Conservation (phyloP, 2,797 vertebrate genomes). For the Coilia nasus region DNA sequence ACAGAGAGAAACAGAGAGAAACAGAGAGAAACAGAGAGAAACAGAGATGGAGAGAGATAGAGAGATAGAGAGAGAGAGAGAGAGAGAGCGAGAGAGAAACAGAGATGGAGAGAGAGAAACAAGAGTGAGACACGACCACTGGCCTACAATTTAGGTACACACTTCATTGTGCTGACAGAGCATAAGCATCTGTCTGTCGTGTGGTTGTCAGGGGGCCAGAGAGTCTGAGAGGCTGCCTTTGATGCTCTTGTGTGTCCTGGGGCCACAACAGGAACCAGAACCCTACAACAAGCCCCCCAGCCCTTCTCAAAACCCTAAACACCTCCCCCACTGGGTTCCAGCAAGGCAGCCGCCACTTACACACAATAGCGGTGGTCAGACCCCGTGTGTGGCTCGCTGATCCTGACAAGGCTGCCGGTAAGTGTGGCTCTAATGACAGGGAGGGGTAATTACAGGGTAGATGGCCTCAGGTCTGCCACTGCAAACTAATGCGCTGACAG, state of each 20-base stretch:
- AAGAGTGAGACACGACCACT: too few relatives aligned
- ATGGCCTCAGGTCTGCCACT: background rate
- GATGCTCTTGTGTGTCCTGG: background rate
- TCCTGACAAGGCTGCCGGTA: background rate
- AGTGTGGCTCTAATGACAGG: background rate
- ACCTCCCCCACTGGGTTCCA: conserved; percentile 16
- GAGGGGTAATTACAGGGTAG: background rate
- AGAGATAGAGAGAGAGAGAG: too few relatives aligned
- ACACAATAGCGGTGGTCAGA: too few relatives aligned
- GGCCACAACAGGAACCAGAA: background rate
- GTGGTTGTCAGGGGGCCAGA: background rate
- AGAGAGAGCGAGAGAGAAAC: too few relatives aligned
- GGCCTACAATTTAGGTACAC: background rate
- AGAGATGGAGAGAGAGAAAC: too few relatives aligned
- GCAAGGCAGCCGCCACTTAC: background rate
- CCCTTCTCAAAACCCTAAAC: background rate
- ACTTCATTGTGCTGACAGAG: conserved; percentile 4
- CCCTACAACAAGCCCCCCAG: background rate
- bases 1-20: background rate
- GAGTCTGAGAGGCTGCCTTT: background rate
- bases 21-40: background rate
- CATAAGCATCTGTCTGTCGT: background rate
- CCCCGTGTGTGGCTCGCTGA: background rate
- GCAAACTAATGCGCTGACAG: background rate
- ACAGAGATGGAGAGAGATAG: too few relatives aligned